Evolutionary conservation across 2,888 invertebrate species (phyloP), one percentile per base, ranked within the genome.

Genomic region (Ornithoptera alexandrae): DNA sequence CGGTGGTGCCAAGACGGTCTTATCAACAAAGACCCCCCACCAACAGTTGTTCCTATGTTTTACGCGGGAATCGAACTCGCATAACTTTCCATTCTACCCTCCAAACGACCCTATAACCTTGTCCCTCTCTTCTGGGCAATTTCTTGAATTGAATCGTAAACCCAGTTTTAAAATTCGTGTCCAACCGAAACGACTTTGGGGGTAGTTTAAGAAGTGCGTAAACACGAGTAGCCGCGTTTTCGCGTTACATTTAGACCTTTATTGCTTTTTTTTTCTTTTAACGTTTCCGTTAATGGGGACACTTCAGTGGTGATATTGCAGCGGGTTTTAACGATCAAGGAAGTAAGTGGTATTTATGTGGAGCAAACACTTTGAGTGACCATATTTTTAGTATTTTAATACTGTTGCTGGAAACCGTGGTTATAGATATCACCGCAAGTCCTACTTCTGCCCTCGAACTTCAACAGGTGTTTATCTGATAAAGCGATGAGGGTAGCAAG

Each of bases 231-330:
- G 74, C 77, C 77, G 74, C 77, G 73, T 77, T 79, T 74, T 75
- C 74, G 73, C 72, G 76, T 79, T 80, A 81, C 83, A 81, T 83
- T 85, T 81, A 80, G 73, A 73, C 76, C 72, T 76, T 78, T 77
- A 78, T 75, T 75, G 76, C 80, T 84, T 82, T 84, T 80, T 12
- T 84, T 82, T 84, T 80, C 5, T 50, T 50, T 39, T 39, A 39
- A 86, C 82, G 81, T 81, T 80, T 81, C 77, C 79, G 84, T 84
- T 89, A 87, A 87, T 87, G 84, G 83, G 30, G 77, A 81, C 85
- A 83, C 84, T 82, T 85, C 84, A 84, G 83, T 81, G 79, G 72
- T 76, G 74, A 72, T 77, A 82, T 82, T 79, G 81, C 75, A 76
- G 79, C 73, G 70, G 73, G 72, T 77, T 83, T 85, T 86, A 85